Evolutionary conservation across 2,888 invertebrate species (phyloP).

Genomic region (Pyrgus malvae): DNA sequence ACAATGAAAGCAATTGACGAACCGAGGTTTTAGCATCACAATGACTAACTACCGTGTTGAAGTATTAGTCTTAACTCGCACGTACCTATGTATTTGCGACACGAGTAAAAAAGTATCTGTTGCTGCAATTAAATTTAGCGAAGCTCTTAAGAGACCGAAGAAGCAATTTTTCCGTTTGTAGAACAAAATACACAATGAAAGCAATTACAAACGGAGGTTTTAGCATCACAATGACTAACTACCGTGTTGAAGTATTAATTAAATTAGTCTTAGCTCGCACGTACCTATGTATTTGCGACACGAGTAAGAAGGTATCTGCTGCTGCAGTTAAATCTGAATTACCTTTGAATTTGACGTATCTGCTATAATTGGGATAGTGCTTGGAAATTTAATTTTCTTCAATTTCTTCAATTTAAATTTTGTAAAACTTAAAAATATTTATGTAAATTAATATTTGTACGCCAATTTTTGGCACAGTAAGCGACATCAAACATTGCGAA

Average conservation of each 20-base stretch:
- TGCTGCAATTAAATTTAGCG: too few species aligned
- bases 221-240: conserved; percentile 23
- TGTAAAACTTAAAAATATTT: too few species aligned
- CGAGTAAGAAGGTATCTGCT: too few species aligned
- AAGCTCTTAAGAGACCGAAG: too few species aligned
- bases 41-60: conserved; percentile 17
- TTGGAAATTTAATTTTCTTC: too few species aligned
- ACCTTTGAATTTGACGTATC: too few species aligned
- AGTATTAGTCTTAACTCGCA: neutral
- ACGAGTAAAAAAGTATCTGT: neutral
- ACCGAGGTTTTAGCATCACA: conserved; percentile 25
- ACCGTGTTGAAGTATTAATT: conserved; percentile 6
- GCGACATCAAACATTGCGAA: too few species aligned
- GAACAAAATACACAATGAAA: conserved; percentile 21
- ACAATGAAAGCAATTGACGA: conserved; percentile 22
- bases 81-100: neutral
- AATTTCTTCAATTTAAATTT: too few species aligned
- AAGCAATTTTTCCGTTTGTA: conserved; percentile 20
- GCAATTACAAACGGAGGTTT: conserved; percentile 23
- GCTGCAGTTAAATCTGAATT: too few species aligned
- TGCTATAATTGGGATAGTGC: too few species aligned
- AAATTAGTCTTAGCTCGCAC: neutral
- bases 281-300: neutral
- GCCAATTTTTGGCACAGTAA: too few species aligned
- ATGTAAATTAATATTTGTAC: too few species aligned